phyloP scores from a whole-genome alignment of 2,797 vertebrate genomes.

The Clarias pachynema region DNA sequence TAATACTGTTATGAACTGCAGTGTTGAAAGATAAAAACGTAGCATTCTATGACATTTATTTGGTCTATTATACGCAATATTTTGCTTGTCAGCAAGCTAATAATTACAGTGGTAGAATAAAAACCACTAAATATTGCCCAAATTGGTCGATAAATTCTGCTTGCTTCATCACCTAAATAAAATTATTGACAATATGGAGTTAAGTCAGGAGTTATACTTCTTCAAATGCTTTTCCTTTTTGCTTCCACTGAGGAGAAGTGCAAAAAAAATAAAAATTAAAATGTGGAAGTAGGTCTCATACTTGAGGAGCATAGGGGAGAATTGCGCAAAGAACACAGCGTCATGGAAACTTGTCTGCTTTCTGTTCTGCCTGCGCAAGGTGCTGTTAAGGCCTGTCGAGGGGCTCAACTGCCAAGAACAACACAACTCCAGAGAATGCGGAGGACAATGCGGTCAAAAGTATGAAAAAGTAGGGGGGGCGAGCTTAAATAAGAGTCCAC shows the following conservation, averaged over 20 bases:
- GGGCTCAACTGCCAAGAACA: constrained; percentile 54
- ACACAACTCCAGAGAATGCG: constrained; percentile 34
- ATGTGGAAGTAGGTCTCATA: constrained; percentile 48
- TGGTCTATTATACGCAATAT: not conserved
- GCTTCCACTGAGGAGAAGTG: not conserved
- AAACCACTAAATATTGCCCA: too few species aligned
- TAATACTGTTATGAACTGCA: constrained; percentile 24
- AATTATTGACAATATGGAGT: not conserved
- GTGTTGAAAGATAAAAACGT: constrained; percentile 7
- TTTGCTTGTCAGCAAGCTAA: not conserved
- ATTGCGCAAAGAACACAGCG: constrained; percentile 54
- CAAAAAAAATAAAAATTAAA: constrained; percentile 23
- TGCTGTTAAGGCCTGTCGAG: constrained; percentile 54
- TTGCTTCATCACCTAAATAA: not conserved
- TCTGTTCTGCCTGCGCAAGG: constrained; percentile 55
- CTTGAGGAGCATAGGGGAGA: constrained; percentile 42
- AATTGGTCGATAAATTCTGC: not conserved
- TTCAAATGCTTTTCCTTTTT: not conserved
- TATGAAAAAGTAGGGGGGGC: constrained; percentile 44
- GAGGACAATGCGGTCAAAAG: constrained; percentile 47
- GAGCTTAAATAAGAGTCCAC: constrained; percentile 45
- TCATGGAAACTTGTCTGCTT: constrained; percentile 63
- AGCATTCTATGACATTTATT: not conserved
- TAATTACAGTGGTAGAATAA: not conserved
- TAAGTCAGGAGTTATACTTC: not conserved